Evolutionary conservation across 1,140 invertebrate genomes (phyloP), one percentile per base, ranked within the genome.

Genomic region (Telenomus remus): DNA sequence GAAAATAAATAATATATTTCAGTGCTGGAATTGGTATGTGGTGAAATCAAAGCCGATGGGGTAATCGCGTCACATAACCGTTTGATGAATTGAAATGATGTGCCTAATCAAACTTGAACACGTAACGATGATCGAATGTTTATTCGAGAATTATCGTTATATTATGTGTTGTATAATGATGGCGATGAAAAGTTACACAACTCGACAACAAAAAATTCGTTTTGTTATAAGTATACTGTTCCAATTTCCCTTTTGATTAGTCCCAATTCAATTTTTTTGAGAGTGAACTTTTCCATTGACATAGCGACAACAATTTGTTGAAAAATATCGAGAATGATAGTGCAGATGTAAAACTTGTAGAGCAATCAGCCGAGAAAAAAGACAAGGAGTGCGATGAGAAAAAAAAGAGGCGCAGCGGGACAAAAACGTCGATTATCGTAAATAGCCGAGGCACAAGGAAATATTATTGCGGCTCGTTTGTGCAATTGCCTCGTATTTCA

Each of bases 401-500:
- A 27, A 27, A 27, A 27, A 27, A 6, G 19, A 27, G 19, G 19
- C 19, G 19, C 19, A 27, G 19, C 19, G 19, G 8, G 37, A 37
- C 51, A 46, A 63, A 61, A 61, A 59, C 39, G 68, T 71, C 48
- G 47, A 64, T 64, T 64, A 59, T 64, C 47, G 19, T 73, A 61
- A 73, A 61, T 50, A 47, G 54, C 42, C 39, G 56, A 44, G 73
- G 19, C 19, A 65, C 39, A 44, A 65, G 59, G 56, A 76, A 76
- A 70, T 70, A 76, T 60, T 70, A 69, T 70, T 76, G 65, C 61
- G 64, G 71, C 55, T 70, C 49, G 50, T 70, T 76, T 65, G 60
- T 66, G 66, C 61, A 65, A 70, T 72, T 68, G 63, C 68, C 48
- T 77, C 68, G 63, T 72, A 76, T 70, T 76, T 76, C 66, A 76